Evolutionary conservation across 1,140 invertebrate species (phyloP), one percentile per base, ranked within the genome.

Genomic region (Aphis gossypii): DNA sequence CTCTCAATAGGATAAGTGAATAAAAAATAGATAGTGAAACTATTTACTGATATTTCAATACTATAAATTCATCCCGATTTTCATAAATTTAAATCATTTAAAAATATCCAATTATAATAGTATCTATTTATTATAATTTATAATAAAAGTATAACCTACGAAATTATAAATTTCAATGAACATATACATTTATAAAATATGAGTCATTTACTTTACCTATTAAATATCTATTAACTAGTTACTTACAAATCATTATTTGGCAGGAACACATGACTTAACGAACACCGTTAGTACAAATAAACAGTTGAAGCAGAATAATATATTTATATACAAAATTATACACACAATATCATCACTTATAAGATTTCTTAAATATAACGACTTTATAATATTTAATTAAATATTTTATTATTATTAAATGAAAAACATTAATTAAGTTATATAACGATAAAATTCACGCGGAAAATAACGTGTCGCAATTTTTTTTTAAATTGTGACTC

Each of bases 401-500:
- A 91, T n/a, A 56, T 35, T 83, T 94, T 51, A 84, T 68, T 46
- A 82, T 89, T 41, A 89, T 41, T 30, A 56, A 56, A 89, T 88
- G 46, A 88, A 88, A 88, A 51, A 35, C 46, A 30, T 88, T 82
- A 91, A 82, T 93, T 94, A 68, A 91, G 54, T 54, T 44, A 84
- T 44, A 94, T 83, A 90, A 87, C 30, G 30, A 25, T 21, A 21
- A 89, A 56, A 41, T 41, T 21, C 48, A 54, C 76, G 41, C 21
- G 35, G 25, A 90, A 44, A 90, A 23, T 44, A 91, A 90, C 87
- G 92, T 92, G 44, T 86, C 8, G 93, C 46, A n/a, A 82, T 44
- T 51, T 23, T 51, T 38, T 56, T 89, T 89, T 89, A 56, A 25
- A 35, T 38, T 89, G 9, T 38, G 21, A 54, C 35, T 30, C 18